A percentile compares a stretch with the other conserved stretches of the same genome.
Conservation (phyloP, 1,140 invertebrate genomes). For the Drosophila carrolli region DNA sequence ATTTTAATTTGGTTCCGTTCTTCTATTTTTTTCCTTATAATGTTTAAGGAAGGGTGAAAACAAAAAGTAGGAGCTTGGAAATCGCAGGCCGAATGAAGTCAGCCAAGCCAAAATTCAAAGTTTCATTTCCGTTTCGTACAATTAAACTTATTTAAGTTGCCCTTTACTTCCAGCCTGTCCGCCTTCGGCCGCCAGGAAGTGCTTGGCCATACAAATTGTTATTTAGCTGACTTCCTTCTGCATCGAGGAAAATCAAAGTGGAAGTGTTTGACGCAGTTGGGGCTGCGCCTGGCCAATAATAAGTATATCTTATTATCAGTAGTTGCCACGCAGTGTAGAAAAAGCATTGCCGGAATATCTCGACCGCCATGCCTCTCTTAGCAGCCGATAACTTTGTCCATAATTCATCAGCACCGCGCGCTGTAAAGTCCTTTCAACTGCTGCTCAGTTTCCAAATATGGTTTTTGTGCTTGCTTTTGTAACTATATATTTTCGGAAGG, state of each 20-base stretch:
- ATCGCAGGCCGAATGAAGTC: neutral
- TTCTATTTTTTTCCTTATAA: neutral
- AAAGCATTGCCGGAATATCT: slow-evolving; percentile 29
- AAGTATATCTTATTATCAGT: slow-evolving; percentile 66
- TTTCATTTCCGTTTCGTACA: slow-evolving; percentile 50
- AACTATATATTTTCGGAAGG: slow-evolving; percentile 24
- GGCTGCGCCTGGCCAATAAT: slow-evolving; percentile 25
- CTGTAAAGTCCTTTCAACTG: slow-evolving; percentile 75
- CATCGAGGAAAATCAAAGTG: too few species aligned
- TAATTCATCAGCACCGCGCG: slow-evolving; percentile 61
- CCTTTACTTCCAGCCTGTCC: slow-evolving; percentile 20
- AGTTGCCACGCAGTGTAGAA: slow-evolving; percentile 48
- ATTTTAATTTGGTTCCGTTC: slow-evolving; percentile 2
- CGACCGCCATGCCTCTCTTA: neutral
- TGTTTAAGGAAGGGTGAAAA: too few species aligned
- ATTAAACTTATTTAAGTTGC: slow-evolving; percentile 65
- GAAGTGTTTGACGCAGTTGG: slow-evolving; percentile 6
- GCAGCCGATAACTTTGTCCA: slow-evolving; percentile 70
- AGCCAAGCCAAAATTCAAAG: slow-evolving; percentile 36
- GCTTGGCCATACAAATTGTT: slow-evolving; percentile 33
- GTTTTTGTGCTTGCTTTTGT: slow-evolving; percentile 47
- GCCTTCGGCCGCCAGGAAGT: slow-evolving; percentile 8
- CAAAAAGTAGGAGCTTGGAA: neutral
- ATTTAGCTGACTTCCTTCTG: slow-evolving; percentile 35
- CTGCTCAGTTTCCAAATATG: slow-evolving; percentile 74